Evolutionary conservation across 2,113 vertebrate species (phyloP).

Genomic region (Oryzias javanicus): DNA sequence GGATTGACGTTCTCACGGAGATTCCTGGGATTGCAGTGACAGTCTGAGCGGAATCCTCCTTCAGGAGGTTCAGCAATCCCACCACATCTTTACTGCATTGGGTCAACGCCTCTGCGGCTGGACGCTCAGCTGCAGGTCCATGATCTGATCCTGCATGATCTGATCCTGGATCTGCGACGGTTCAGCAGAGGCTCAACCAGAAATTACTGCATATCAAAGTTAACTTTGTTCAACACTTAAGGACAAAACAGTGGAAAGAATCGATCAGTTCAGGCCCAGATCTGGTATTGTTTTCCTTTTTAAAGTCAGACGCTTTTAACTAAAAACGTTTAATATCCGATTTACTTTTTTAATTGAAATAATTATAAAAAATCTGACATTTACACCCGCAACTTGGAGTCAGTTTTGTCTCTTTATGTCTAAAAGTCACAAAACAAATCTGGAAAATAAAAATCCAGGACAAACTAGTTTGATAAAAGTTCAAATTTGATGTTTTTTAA

Average conservation of each 20-base stretch:
- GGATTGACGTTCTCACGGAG: slow-evolving; percentile 18
- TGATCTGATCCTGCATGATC: too few species aligned
- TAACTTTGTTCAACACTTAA: slow-evolving; percentile 38
- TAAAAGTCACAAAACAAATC: too few species aligned
- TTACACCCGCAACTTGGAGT: too few species aligned
- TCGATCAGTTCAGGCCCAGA: slow-evolving; percentile 36
- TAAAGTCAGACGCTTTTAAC: too few species aligned
- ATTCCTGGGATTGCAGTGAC: neutral
- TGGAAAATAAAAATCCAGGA: too few species aligned
- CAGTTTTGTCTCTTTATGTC: too few species aligned
- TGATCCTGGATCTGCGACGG: too few species aligned
- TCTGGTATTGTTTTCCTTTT: neutral
- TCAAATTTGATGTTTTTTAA: too few species aligned
- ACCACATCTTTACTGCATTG: slow-evolving; percentile 73
- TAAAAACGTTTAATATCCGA: too few species aligned
- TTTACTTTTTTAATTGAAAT: too few species aligned
- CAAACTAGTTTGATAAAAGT: too few species aligned
- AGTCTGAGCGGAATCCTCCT: slow-evolving; percentile 40
- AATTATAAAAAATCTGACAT: too few species aligned
- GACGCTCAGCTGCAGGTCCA: slow-evolving; percentile 7
- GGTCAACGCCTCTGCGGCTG: slow-evolving; percentile 37
- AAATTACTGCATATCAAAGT: slow-evolving; percentile 72
- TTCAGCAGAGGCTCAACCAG: slow-evolving; percentile 36
- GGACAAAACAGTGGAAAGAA: slow-evolving; percentile 19
- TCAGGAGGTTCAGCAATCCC: slow-evolving; percentile 35